phyloP scores from a whole-genome alignment of 2,113 vertebrate species.

The Chaenocephalus aceratus region DNA sequence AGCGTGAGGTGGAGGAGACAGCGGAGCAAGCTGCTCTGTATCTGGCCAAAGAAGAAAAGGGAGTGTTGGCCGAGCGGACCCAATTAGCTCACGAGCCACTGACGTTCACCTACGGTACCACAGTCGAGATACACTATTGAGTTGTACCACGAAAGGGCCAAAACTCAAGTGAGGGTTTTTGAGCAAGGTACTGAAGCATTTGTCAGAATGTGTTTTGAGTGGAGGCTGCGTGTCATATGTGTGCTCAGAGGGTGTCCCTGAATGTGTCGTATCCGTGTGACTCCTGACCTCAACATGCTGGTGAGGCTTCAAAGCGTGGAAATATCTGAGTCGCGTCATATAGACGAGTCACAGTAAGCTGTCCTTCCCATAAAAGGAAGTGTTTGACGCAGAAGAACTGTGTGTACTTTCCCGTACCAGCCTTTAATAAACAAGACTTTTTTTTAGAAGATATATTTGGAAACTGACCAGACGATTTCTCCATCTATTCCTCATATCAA shows the following conservation, averaged over 20 bases:
- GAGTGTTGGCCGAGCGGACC: slow-evolving; percentile 45
- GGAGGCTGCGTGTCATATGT: slow-evolving; percentile 31
- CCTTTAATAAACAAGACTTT: slow-evolving; percentile 8
- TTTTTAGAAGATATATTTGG: not conserved
- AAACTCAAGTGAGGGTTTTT: not conserved
- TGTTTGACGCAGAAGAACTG: slow-evolving; percentile 5
- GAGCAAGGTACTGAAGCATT: not conserved
- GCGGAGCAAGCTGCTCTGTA: slow-evolving; percentile 47
- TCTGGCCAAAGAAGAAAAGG: slow-evolving; percentile 37
- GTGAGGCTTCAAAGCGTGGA: slow-evolving; percentile 8
- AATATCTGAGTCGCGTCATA: slow-evolving; percentile 32
- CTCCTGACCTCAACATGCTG: slow-evolving; percentile 38
- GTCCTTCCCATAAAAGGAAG: slow-evolving; percentile 59
- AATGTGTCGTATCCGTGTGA: slow-evolving; percentile 61
- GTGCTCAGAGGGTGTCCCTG: slow-evolving; percentile 51
- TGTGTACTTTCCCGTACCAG: not conserved
- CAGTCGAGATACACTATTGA: no score
- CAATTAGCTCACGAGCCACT: slow-evolving; percentile 58
- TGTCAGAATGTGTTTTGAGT: slow-evolving; percentile 28
- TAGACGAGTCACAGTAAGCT: slow-evolving; percentile 2
- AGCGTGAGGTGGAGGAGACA: slow-evolving; percentile 24
- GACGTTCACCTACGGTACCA: no score
- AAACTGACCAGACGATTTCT: slow-evolving; percentile 6
- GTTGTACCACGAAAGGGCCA: no score
- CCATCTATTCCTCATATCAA: slow-evolving; percentile 21